Conservation (phyloP, 1,140 invertebrate species). For the Drosophila aff. region DNA sequence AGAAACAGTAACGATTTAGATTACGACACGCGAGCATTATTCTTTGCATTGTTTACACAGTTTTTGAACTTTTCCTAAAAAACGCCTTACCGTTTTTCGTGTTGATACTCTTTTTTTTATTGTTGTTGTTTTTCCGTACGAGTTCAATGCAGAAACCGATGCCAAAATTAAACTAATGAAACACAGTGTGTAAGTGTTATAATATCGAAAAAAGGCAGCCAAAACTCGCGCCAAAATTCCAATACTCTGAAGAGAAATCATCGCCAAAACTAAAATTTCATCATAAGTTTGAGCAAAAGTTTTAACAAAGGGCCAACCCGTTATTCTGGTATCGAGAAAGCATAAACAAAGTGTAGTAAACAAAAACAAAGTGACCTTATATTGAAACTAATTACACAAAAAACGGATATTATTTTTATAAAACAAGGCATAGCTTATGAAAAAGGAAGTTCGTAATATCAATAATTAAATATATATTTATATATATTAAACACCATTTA, state of each 20-base stretch:
- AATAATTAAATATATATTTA: background rate
- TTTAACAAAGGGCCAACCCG: background rate
- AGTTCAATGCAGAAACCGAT: background rate
- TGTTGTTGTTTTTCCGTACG: conserved; percentile 4
- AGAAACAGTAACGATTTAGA: conserved; percentile 82
- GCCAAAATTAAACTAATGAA: conserved; percentile 4
- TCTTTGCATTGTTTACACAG: conserved; percentile 11
- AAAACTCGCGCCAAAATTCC: conserved; percentile 9
- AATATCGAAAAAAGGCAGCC: background rate
- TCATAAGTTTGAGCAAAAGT: background rate
- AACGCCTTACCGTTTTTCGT: conserved; percentile 1
- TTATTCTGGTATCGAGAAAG: background rate
- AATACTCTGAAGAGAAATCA: background rate
- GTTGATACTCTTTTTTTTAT: conserved; percentile 11
- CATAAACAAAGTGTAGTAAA: conserved; percentile 2
- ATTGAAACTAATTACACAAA: background rate
- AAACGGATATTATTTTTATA: background rate
- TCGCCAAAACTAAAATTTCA: background rate
- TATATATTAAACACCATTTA: background rate
- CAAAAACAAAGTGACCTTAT: background rate
- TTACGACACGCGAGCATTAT: conserved; percentile 21
- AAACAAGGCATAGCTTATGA: background rate
- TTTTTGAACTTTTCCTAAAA: conserved; percentile 6
- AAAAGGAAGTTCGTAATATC: no score
- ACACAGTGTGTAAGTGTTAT: conserved; percentile 8